Conservation (phyloP, 1,140 invertebrate species). For the Caenorhabditis remanei region DNA sequence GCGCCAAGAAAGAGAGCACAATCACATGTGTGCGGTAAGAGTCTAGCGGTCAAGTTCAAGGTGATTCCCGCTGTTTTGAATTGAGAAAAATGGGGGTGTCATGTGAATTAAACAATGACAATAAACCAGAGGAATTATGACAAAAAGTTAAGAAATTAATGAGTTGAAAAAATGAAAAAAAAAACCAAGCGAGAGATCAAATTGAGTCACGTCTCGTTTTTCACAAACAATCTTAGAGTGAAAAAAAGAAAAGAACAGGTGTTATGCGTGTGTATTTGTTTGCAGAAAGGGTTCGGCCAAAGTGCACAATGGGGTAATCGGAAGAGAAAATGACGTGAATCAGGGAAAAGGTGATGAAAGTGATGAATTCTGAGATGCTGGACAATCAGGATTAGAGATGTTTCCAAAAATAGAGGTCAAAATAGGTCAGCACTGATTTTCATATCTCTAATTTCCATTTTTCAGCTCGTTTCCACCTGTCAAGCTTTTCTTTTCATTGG, state of each 20-base stretch:
- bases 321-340: slow-evolving; percentile 28
- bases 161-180: neutral
- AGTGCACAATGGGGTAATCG: slow-evolving; percentile 1
- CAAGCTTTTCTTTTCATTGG: no score
- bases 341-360: neutral
- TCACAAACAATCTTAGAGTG: slow-evolving; percentile 12
- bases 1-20: neutral
- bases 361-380: neutral
- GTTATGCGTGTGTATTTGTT: slow-evolving; percentile 55
- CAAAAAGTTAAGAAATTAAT: neutral
- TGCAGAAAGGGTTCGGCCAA: slow-evolving; percentile 49
- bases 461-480: no score
- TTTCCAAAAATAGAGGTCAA: neutral
- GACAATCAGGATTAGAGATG: neutral
- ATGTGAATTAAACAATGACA: neutral
- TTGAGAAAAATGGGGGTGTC: no score
- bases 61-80: slow-evolving; percentile 3
- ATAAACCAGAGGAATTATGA: neutral
- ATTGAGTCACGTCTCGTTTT: slow-evolving; percentile 25
- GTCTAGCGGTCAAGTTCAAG: slow-evolving; percentile 47
- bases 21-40: slow-evolving; percentile 40
- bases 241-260: slow-evolving; percentile 45
- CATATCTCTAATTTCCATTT: no score
- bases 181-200: neutral
- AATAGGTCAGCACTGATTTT: no score